Evolutionary conservation across 1,140 invertebrate species (phyloP).

Genomic region (Coptotermes formosanus): DNA sequence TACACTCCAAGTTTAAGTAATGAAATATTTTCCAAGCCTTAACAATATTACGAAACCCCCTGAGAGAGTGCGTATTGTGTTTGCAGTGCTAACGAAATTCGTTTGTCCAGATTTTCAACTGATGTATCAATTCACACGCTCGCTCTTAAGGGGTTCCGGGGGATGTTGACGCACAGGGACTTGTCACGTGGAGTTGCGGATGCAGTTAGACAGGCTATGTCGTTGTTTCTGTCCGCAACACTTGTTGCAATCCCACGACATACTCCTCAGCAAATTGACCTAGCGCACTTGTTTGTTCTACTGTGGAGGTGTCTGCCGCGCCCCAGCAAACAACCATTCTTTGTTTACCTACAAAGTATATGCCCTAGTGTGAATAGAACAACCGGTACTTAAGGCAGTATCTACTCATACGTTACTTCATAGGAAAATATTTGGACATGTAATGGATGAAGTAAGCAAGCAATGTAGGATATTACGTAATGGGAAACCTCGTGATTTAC

Average conservation of each 20-base stretch:
- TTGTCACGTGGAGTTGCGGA: neutral
- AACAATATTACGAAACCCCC: conserved; percentile 30
- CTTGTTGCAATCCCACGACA: conserved; percentile 26
- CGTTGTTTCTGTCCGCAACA: neutral
- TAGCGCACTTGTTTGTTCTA: neutral
- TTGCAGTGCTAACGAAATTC: conserved; percentile 30
- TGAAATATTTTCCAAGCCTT: conserved; percentile 34
- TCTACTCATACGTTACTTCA: neutral
- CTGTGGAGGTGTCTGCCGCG: neutral
- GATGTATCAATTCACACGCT: conserved; percentile 25
- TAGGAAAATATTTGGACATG: too few relatives aligned
- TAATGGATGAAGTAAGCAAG: too few relatives aligned
- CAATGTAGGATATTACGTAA: too few relatives aligned
- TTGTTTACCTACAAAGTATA: neutral
- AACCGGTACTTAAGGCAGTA: neutral
- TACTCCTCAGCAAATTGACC: neutral
- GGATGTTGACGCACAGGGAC: conserved; percentile 6
- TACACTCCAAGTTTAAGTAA: conserved; percentile 22
- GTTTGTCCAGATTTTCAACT: conserved; percentile 23
- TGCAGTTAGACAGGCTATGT: neutral
- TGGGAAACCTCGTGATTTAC: too few relatives aligned
- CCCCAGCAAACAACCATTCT: neutral
- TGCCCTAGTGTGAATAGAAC: neutral
- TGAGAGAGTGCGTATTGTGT: conserved; percentile 23
- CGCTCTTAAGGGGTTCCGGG: neutral